Conservation (phyloP, 1,140 invertebrate genomes). For the Procambarus clarkii region DNA sequence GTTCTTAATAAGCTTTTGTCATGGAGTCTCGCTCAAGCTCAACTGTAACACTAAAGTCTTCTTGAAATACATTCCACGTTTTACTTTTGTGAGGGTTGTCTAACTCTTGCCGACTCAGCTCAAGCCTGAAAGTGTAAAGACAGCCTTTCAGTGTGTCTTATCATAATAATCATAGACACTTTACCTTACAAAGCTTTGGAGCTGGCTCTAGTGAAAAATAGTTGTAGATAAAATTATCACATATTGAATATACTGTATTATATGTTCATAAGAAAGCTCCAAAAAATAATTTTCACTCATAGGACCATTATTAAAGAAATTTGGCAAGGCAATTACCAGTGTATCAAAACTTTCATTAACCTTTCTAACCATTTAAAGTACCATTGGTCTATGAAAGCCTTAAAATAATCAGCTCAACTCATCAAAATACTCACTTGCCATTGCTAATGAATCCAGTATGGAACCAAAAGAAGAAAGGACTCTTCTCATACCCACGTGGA, state of each 20-base stretch:
- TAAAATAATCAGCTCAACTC: too few relatives aligned
- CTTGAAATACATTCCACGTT: slow-evolving; percentile 75
- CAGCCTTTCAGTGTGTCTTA: neutral
- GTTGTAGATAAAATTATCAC: too few relatives aligned
- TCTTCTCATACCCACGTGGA: slow-evolving; percentile 79
- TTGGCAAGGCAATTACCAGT: too few relatives aligned
- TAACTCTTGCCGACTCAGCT: slow-evolving; percentile 76
- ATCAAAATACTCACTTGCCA: slow-evolving; percentile 74
- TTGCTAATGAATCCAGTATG: slow-evolving; percentile 78
- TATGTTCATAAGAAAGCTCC: too few relatives aligned
- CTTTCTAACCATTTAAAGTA: too few relatives aligned
- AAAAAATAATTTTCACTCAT: too few relatives aligned
- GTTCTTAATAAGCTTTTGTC: slow-evolving; percentile 42
- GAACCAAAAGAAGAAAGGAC: slow-evolving; percentile 81
- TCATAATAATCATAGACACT: neutral
- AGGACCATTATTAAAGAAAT: too few relatives aligned
- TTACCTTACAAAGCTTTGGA: neutral
- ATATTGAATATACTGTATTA: too few relatives aligned
- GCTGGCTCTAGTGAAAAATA: too few relatives aligned
- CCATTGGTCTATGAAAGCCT: too few relatives aligned
- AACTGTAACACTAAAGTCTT: slow-evolving; percentile 66
- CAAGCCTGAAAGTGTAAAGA: slow-evolving; percentile 73
- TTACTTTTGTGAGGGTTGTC: slow-evolving; percentile 80
- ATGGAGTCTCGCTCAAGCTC: slow-evolving; percentile 46
- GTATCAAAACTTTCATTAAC: too few relatives aligned